Percentiles rank a stretch among this genome's conserved stretches.
phyloP scores from a whole-genome alignment of 2,888 invertebrate genomes.

The Agrotis exclamationis region DNA sequence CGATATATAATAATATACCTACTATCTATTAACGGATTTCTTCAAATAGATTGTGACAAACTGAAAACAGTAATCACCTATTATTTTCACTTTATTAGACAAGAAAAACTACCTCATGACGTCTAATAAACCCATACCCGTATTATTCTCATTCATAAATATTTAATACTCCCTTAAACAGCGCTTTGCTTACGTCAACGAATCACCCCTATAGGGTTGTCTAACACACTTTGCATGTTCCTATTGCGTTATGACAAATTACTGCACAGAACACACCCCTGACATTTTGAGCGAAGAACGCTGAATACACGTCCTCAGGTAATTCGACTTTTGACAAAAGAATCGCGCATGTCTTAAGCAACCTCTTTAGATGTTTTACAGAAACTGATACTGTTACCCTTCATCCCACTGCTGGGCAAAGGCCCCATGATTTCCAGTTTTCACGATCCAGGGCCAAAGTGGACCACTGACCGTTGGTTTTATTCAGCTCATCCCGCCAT shows the following conservation, averaged over 20 bases:
- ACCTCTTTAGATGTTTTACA: no score
- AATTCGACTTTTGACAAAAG: background rate
- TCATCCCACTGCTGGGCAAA: no score
- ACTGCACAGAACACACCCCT: slow-evolving; percentile 27
- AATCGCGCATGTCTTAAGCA: background rate
- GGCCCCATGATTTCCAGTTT: no score
- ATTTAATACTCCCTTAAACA: slow-evolving; percentile 3
- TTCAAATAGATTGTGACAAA: no score
- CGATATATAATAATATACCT: no score
- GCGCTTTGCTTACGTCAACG: background rate
- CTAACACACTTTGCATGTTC: slow-evolving; percentile 45
- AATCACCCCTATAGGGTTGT: slow-evolving; percentile 18
- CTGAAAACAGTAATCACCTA: background rate
- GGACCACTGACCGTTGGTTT: no score
- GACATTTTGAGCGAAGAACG: slow-evolving; percentile 31
- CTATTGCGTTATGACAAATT: slow-evolving; percentile 29
- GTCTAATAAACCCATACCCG: background rate
- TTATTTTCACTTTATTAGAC: background rate
- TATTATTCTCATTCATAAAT: slow-evolving; percentile 17
- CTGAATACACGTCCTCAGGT: background rate
- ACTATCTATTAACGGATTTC: no score
- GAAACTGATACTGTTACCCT: no score
- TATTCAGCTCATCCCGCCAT: no score
- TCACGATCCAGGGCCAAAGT: no score
- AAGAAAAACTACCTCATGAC: background rate